Percentiles rank a stretch among this genome's conserved stretches.
Evolutionary conservation across 2,797 vertebrate genomes (phyloP).

Genomic region (Danio choprae): DNA sequence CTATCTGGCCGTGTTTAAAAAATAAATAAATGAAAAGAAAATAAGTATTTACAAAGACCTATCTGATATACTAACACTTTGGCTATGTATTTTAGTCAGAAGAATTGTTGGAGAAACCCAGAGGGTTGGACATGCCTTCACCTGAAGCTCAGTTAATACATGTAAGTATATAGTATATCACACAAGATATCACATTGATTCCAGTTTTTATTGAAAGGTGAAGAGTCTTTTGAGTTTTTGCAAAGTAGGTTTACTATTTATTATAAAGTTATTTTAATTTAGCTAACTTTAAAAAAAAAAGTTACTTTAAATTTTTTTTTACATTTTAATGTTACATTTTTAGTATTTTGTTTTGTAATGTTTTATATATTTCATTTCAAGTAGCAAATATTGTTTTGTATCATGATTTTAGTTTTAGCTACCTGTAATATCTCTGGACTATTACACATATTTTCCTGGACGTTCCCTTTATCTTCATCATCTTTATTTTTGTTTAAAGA

Average conservation of each 20-base stretch:
- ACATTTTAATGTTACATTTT: no score
- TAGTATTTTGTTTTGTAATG: no score
- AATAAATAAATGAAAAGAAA: not conserved
- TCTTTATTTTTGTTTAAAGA: no score
- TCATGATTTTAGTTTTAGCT: no score
- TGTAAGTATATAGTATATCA: slow-evolving; percentile 66
- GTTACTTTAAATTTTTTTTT: no score
- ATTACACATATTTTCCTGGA: not conserved
- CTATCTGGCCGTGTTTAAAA: not conserved
- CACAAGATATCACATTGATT: not conserved
- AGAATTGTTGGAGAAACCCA: slow-evolving; percentile 75
- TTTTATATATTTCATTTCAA: no score
- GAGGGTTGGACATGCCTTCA: slow-evolving; percentile 73
- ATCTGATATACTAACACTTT: not conserved
- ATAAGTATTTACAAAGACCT: not conserved
- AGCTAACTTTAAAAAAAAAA: no score
- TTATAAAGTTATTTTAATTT: no score
- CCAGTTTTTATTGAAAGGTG: not conserved
- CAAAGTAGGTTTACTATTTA: no score
- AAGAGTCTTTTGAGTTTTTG: not conserved
- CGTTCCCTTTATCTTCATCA: not conserved
- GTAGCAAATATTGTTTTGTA: no score
- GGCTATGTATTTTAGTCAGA: slow-evolving; percentile 69
- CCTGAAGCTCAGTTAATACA: slow-evolving; percentile 80
- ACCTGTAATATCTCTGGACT: no score